These are phyloP conservation scores for Macrochelys suwanniensis DNA, from an alignment of 2,797 vertebrate genomes.

Conservation along the genomic window DNA sequence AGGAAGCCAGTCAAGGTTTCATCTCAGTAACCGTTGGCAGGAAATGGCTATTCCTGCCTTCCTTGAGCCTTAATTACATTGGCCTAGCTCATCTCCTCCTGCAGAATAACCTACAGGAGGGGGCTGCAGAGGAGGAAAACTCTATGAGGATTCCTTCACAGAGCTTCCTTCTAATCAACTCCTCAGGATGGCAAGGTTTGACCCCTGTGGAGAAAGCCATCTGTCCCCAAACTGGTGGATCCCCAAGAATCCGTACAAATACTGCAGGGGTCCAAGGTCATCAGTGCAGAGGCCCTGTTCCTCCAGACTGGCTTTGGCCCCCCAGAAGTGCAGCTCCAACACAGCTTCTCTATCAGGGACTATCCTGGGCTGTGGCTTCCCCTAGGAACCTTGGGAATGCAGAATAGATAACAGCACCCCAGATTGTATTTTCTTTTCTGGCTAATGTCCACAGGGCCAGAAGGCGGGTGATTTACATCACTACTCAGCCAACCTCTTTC, in stretches of 20 bases:
- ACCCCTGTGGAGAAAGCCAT: background rate
- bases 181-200: background rate
- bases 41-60: slow-evolving; percentile 22
- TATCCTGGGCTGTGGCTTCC: background rate
- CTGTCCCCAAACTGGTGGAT: background rate
- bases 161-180: background rate
- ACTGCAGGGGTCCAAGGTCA: too few species aligned
- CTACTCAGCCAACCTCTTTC: background rate
- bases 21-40: slow-evolving; percentile 30
- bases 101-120: background rate
- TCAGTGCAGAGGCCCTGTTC: background rate
- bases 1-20: slow-evolving; percentile 13
- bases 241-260: background rate
- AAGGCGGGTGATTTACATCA: background rate
- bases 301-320: background rate
- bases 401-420: background rate
- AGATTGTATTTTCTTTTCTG: background rate
- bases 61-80: slow-evolving; percentile 27
- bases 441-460: background rate
- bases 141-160: background rate
- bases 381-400: background rate
- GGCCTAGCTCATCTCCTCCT: slow-evolving; percentile 10
- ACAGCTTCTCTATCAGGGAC: background rate
- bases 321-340: background rate
- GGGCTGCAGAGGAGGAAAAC: background rate